Evolutionary conservation across 2,888 invertebrate species (phyloP), one percentile per base, ranked within the genome.

Genomic region (Drosophila peninsularis): DNA sequence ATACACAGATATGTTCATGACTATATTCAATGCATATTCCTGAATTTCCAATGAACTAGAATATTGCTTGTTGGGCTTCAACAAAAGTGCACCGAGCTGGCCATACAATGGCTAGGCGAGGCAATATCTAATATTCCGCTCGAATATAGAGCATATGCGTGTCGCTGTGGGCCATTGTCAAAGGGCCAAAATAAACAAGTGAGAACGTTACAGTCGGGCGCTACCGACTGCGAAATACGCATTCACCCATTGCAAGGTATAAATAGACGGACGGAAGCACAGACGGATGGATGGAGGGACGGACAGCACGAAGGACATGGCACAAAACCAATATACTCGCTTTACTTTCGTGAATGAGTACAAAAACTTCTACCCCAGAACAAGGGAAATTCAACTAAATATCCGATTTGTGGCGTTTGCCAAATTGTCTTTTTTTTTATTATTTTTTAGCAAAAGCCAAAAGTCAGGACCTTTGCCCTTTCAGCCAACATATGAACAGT

Each of bases 391-490:
- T 27, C 17, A n/a, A 27, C 30, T 44, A 58, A 55, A 63, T 63
- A 32, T 9, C 41, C 39, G 49, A 50, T 50, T 57, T 71, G 47
- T 61, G 60, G 42, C 61, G 56, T 55, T 64, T 66, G 37, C 47
- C 36, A 27, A 63, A 42, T 36, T 39, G 54, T 49, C 54, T 44
- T 54, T 24, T 19, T 62, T 41, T 34, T 27, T 45, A n/a, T n/a
- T 27, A 30, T 27, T 45, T 27, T 19, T 14, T 32, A 11, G 19
- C 60, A 71, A 52, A 37, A 47, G 57, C 56, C 42, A 42, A 70
- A 66, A 56, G 58, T 62, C 55, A 45, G 36, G 52, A 77, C 83
- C 73, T 80, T 73, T 80, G 65, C 19, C 65, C 62, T 79, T 79
- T 65, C 19, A 34, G 3, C 17, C 21, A 34, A 47, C 37, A 21